Evolutionary conservation across 2,888 invertebrate genomes (phyloP).

Genomic region (Lycophotia porphyrea): DNA sequence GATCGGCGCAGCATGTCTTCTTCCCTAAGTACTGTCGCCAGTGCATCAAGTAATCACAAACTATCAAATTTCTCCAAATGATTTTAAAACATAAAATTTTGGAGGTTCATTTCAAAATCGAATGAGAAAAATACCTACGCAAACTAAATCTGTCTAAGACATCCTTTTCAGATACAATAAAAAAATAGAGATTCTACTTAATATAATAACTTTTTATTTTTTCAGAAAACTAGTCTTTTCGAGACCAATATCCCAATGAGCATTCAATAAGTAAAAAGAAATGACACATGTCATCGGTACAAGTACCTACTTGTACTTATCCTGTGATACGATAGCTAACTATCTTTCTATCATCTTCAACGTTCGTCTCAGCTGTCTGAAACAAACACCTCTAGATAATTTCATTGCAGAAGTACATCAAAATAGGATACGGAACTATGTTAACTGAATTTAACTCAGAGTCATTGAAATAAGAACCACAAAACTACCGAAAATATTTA

Average conservation of each 20-base stretch:
- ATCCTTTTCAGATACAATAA: not conserved
- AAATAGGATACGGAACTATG: not conserved
- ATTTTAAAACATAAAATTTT: too few species aligned
- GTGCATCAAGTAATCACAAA: too few species aligned
- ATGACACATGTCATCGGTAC: constrained; percentile 28
- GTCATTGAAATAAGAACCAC: not conserved
- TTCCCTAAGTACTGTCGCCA: not conserved
- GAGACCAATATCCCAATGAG: not conserved
- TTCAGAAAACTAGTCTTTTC: not conserved
- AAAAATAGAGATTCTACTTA: too few species aligned
- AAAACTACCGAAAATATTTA: not conserved
- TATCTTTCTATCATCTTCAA: constrained; percentile 38
- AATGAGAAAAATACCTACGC: not conserved
- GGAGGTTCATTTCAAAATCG: too few species aligned
- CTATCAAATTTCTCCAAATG: too few species aligned
- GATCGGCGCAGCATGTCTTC: not conserved
- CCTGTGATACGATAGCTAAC: constrained; percentile 33
- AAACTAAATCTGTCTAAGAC: not conserved
- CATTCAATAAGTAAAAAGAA: constrained; percentile 13
- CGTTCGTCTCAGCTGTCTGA: constrained; percentile 35
- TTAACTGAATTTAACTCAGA: not conserved
- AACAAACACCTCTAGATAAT: constrained; percentile 23
- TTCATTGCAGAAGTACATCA: constrained; percentile 34
- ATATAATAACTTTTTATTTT: not conserved
- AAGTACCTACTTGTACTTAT: constrained; percentile 19